Evolutionary conservation across 2,797 vertebrate species (phyloP).

Genomic region (Platalea minor): DNA sequence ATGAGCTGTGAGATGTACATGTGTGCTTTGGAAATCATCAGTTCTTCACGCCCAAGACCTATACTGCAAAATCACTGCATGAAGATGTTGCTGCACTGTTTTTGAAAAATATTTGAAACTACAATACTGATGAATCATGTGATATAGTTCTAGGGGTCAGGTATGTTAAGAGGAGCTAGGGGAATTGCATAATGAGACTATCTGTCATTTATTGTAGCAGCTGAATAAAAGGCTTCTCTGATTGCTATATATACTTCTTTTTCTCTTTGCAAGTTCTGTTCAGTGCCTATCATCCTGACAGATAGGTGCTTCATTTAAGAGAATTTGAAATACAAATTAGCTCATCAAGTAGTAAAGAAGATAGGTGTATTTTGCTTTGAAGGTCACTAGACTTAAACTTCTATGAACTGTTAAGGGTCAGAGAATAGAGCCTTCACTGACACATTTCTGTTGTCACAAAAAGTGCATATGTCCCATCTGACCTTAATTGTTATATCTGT

Average conservation of each 20-base stretch:
- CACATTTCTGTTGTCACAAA: not conserved
- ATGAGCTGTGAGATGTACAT: not conserved
- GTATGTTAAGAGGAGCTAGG: not conserved
- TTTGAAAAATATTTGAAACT: not conserved
- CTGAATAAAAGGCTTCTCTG: slow-evolving; percentile 41
- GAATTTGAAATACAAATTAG: slow-evolving; percentile 56
- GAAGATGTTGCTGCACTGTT: not conserved
- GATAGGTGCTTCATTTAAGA: slow-evolving; percentile 32
- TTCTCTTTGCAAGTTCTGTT: slow-evolving; percentile 16
- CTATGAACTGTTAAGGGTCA: not conserved
- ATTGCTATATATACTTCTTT: slow-evolving; percentile 46
- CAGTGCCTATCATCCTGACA: slow-evolving; percentile 53
- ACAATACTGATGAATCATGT: slow-evolving; percentile 2
- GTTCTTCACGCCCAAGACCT: not conserved
- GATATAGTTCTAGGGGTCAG: slow-evolving; percentile 20
- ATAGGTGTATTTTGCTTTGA: slow-evolving; percentile 14
- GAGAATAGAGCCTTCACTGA: not conserved
- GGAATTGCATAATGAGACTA: slow-evolving; percentile 49
- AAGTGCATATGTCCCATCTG: not conserved
- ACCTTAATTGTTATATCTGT: not conserved
- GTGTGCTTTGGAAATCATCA: not conserved
- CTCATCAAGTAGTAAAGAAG: slow-evolving; percentile 43
- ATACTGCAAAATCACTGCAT: not conserved
- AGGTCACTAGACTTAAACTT: slow-evolving; percentile 4
- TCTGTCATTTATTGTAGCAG: slow-evolving; percentile 38